Conservation (phyloP, 2,888 invertebrate species). For the Spilosoma lubricipeda region DNA sequence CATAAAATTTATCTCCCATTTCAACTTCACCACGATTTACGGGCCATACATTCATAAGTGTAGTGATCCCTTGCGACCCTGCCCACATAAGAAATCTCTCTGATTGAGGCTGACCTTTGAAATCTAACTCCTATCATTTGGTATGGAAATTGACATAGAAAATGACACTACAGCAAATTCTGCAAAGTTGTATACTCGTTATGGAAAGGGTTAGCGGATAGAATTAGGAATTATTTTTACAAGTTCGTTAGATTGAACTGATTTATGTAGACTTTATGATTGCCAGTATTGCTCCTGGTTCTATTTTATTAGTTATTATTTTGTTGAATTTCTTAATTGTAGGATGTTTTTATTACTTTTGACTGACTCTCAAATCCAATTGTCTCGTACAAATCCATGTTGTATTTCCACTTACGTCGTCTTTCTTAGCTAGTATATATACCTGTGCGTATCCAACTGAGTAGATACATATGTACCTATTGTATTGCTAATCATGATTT, state of each 20-base stretch:
- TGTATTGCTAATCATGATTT: too few relatives aligned
- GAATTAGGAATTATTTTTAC: neutral
- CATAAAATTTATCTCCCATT: constrained; percentile 30
- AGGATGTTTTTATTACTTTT: too few relatives aligned
- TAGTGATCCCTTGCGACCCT: constrained; percentile 26
- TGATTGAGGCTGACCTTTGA: constrained; percentile 37
- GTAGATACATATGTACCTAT: too few relatives aligned
- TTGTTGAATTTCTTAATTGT: too few relatives aligned
- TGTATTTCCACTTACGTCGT: too few relatives aligned
- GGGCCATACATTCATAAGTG: constrained; percentile 20
- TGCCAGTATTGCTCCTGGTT: too few relatives aligned
- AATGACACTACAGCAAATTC: neutral
- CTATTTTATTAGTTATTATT: too few relatives aligned
- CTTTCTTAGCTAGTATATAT: too few relatives aligned
- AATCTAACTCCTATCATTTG: constrained; percentile 8
- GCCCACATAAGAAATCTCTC: constrained; percentile 32
- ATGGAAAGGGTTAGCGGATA: neutral
- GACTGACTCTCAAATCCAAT: too few relatives aligned
- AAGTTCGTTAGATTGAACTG: neutral
- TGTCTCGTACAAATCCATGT: too few relatives aligned
- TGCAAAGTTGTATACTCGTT: neutral
- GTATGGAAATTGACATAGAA: neutral
- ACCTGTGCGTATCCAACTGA: too few relatives aligned
- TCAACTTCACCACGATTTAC: constrained; percentile 18
- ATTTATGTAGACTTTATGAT: too few relatives aligned